Evolutionary conservation across 2,888 invertebrate species (phyloP), one percentile per base, ranked within the genome.

Genomic region (Drosophila austrosaltans): DNA sequence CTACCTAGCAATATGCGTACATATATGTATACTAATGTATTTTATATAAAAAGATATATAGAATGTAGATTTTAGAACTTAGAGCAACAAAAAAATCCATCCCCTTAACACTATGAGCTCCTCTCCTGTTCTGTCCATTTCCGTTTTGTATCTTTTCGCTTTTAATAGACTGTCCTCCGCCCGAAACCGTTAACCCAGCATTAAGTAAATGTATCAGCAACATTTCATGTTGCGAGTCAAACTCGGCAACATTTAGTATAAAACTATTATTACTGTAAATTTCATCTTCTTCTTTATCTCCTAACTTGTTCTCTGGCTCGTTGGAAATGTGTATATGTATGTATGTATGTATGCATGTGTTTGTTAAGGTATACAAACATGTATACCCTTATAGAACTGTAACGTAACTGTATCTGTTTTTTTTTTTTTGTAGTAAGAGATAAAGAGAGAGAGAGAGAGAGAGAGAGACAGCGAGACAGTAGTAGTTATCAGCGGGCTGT

Each of bases 1-100:
- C 85, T 85, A 76, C 67, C 56, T 76, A 69, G 57, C 48, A 42
- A 58, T 66, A 16, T 72, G 68, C 44, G 61, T 20, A 60, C 6
- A 7, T 54, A 20, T 48, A 54, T n/a, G 30, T 7, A 30, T 22
- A 2, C 4, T 28, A 28, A 28, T 28, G 28, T 28, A 54, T 7
- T 16, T 54, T n/a, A 16, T 22, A 20, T 44, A 44, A 1, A 22
- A 4, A 40, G 8, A 54, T 16, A 16, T 16, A 62, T 58, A 62
- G 66, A 72, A 25, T 3, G 48, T 48, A 48, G 48, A 25, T 10
- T 6, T 16, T 44, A 22, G 44, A 53, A 28, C n/a, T 30, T 30
- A 28, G 7, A 54, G 44, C 7, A 30, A 30, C 3, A 30, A 53
- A 53, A 28, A 12, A 22, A 8, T 20, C 2, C 7, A 40, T n/a